phyloP scores from a whole-genome alignment of 2,888 invertebrate species.

The Trypoxylon attenuatum region DNA sequence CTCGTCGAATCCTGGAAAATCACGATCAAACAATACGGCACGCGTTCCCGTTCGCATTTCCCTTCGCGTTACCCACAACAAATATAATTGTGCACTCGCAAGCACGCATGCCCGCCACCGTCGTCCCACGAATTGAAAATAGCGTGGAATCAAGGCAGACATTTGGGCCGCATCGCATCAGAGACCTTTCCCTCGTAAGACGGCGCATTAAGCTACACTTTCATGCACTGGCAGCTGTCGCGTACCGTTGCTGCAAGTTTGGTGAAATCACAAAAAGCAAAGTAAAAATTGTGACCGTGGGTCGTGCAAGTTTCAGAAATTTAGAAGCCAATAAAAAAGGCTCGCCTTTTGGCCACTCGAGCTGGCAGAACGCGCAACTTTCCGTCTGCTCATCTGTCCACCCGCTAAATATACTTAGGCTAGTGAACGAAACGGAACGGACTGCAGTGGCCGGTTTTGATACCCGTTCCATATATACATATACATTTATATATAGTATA shows the following conservation, averaged over 20 bases:
- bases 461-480: neutral
- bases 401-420: slow-evolving; percentile 50
- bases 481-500: too few relatives aligned
- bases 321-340: slow-evolving; percentile 5
- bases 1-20: too few relatives aligned
- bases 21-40: too few relatives aligned
- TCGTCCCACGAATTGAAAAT: too few relatives aligned
- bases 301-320: slow-evolving; percentile 7
- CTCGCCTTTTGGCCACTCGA: neutral
- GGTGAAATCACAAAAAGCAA: neutral
- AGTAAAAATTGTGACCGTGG: neutral
- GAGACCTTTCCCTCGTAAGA: neutral
- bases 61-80: too few relatives aligned
- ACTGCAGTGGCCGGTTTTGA: slow-evolving; percentile 6
- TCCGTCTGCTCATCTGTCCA: slow-evolving; percentile 36
- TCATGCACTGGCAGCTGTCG: neutral
- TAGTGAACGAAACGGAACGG: neutral
- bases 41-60: too few relatives aligned
- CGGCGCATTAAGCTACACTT: neutral
- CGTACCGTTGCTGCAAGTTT: neutral
- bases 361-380: neutral
- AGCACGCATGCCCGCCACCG: too few relatives aligned
- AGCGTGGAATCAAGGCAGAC: too few relatives aligned
- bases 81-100: too few relatives aligned
- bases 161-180: too few relatives aligned